Percentiles rank a stretch among this genome's conserved stretches.
Evolutionary conservation across 2,113 vertebrate genomes (phyloP).

Genomic region (Pardalotus punctatus): DNA sequence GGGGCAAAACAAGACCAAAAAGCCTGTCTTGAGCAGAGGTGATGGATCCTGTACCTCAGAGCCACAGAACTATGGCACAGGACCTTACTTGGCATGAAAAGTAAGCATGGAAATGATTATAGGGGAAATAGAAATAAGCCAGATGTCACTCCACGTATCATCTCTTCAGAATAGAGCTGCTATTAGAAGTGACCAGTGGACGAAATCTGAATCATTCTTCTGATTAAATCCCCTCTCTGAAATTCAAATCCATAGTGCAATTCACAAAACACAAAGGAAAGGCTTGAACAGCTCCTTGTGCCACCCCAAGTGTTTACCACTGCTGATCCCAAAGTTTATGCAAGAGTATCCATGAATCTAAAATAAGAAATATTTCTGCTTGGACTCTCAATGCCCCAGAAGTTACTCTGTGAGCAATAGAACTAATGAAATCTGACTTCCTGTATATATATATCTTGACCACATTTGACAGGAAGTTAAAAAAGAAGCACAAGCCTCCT

Average conservation of each 20-base stretch:
- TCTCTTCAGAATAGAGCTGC: neutral
- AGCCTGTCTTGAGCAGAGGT: neutral
- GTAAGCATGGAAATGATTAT: neutral
- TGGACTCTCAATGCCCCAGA: neutral
- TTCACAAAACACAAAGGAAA: neutral
- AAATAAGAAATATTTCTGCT: neutral
- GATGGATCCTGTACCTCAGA: neutral
- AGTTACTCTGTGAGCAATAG: neutral
- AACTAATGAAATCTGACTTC: neutral
- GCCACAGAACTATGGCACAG: neutral
- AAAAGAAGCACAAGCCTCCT: neutral
- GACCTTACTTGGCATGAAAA: neutral
- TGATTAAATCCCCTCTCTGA: neutral
- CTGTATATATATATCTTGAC: neutral
- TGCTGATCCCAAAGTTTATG: neutral
- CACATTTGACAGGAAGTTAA: neutral
- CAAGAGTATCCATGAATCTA: neutral
- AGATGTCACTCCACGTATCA: neutral
- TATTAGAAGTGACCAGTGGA: neutral
- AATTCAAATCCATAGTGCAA: neutral
- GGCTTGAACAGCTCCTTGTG: neutral
- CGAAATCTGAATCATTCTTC: neutral
- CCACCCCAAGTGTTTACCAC: neutral
- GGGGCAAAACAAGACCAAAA: neutral
- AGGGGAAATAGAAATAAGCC: neutral